Percentiles rank a stretch among this genome's conserved stretches.
Evolutionary conservation across 2,888 invertebrate genomes (phyloP).

Genomic region (Coenonympha glycerion): DNA sequence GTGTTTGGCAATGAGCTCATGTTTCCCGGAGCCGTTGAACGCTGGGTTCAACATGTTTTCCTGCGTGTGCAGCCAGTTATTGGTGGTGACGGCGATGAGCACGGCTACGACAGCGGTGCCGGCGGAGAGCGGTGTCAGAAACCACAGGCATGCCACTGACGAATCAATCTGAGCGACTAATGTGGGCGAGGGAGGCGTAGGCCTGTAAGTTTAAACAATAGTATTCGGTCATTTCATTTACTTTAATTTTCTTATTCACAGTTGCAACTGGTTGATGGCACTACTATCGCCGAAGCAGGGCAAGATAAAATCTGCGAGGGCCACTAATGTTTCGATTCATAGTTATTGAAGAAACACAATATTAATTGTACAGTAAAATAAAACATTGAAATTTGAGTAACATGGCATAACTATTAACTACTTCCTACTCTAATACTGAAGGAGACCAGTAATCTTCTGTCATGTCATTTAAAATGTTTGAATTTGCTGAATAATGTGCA

Average conservation of each 20-base stretch:
- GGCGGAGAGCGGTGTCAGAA: slow-evolving; percentile 79
- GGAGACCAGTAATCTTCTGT: too few relatives aligned
- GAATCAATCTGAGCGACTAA: slow-evolving; percentile 73
- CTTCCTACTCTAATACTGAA: too few relatives aligned
- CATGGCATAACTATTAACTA: too few relatives aligned
- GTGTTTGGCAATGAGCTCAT: slow-evolving; percentile 81
- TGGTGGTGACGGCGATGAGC: slow-evolving; percentile 83
- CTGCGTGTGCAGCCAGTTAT: slow-evolving; percentile 91
- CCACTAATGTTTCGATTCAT: too few relatives aligned
- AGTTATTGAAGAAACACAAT: too few relatives aligned
- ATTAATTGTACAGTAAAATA: too few relatives aligned
- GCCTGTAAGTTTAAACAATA: slow-evolving; percentile 42
- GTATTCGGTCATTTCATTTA: neutral
- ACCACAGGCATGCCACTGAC: slow-evolving; percentile 78
- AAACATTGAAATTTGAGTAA: too few relatives aligned
- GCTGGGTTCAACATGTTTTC: slow-evolving; percentile 87
- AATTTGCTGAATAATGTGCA: too few relatives aligned
- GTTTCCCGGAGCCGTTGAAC: slow-evolving; percentile 85
- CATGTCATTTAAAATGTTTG: too few relatives aligned
- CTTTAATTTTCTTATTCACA: neutral
- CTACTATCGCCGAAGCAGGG: too few relatives aligned
- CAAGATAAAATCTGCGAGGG: too few relatives aligned
- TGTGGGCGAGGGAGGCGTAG: slow-evolving; percentile 65
- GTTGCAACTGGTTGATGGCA: too few relatives aligned
- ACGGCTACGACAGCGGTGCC: slow-evolving; percentile 83